phyloP scores from a whole-genome alignment of 2,113 vertebrate species.

The Isichthys henryi region DNA sequence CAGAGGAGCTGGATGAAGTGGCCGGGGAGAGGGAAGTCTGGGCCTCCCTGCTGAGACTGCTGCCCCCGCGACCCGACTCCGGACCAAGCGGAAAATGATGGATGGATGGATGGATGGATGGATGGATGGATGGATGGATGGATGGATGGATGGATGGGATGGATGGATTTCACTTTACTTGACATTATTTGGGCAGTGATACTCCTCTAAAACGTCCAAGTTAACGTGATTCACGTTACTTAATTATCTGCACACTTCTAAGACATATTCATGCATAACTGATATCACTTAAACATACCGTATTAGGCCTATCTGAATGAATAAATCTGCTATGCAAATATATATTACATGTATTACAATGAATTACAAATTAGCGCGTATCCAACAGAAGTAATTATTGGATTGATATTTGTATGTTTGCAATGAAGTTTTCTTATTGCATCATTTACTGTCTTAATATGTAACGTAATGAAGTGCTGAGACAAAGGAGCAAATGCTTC shows the following conservation, averaged over 20 bases:
- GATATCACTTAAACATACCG: not conserved
- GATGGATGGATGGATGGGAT: no score
- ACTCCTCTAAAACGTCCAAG: not conserved
- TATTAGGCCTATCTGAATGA: not conserved
- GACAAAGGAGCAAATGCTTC: not conserved
- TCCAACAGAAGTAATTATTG: not conserved
- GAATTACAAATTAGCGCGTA: not conserved
- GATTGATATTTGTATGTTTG: not conserved
- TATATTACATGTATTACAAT: not conserved
- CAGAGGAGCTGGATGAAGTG: no score
- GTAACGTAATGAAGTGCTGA: not conserved
- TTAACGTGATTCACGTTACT: not conserved
- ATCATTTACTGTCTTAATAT: not conserved
- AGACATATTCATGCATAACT: not conserved
- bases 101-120: no score
- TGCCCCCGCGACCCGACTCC: no score
- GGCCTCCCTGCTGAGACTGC: no score
- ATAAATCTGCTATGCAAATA: not conserved
- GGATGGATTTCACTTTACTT: no score
- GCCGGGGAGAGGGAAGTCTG: no score
- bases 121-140: no score
- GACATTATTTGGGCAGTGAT: not conserved
- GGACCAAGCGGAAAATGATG: no score
- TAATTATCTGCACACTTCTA: not conserved
- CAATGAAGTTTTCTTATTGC: not conserved